Evolutionary conservation across 2,888 invertebrate genomes (phyloP), one percentile per base, ranked within the genome.

Genomic region (Sphecodes monilicornis): DNA sequence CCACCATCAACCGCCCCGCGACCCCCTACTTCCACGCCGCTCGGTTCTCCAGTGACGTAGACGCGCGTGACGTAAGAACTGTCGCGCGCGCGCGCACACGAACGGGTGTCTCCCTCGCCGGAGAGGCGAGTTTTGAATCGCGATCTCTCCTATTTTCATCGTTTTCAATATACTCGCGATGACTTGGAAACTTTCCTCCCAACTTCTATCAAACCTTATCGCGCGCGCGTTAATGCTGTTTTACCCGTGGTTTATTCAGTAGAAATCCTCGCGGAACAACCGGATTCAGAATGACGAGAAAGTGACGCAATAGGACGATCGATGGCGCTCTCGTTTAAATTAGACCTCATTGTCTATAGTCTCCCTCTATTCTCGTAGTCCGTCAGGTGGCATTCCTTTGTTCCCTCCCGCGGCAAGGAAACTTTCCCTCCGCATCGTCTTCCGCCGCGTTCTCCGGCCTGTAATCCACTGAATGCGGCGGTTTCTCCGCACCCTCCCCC

Each of bases 31-130:
- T 68, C 81, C 81, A 32, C 92, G 93, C 94, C 92, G 54, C 87
- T 79, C 80, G 90, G 90, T 90, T 89, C 82, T 87, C 89, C 85
- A 82, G 91, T 93, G 93, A 94, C 93, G 94, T 93, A 92, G 91
- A 70, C 77, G 41, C 77, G 60, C 60, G 89, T 90, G 90, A 91
- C 90, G 90, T 91, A 91, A 89, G 83, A 60, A 18, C 60, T 29
- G 60, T 77, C 92, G 92, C 88, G 90, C 90, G 92, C 89, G 73
- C 26, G 72, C 39, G 22, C 87, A 89, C 90, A 90, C 89, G 69
- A 39, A 43, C 41, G 26, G 2, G 26, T 77, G n/a, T 85, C 86
- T 87, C 88, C 88, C 87, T 86, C 85, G 60, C 60, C 18, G 60
- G 83, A 86, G 83, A 71, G 16, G 39, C 71, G 57, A 36, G 66